Evolutionary conservation across 2,797 vertebrate species (phyloP).

Genomic region (Enteromius fasciolatus): DNA sequence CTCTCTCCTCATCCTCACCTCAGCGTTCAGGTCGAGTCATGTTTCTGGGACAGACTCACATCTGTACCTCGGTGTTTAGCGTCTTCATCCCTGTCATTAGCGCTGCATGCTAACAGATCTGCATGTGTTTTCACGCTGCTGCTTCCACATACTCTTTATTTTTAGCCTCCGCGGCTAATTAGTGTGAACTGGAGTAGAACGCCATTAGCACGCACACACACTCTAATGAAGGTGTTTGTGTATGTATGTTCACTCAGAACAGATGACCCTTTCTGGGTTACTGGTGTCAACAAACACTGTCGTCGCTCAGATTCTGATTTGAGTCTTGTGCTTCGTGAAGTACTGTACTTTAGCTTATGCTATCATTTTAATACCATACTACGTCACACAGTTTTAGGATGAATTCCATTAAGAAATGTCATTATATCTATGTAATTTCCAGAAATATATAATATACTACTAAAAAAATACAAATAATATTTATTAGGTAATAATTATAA

Average conservation of each 20-base stretch:
- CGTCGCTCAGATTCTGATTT: neutral
- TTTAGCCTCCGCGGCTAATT: conserved; percentile 80
- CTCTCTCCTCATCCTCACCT: neutral
- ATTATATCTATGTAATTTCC: neutral
- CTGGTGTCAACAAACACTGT: neutral
- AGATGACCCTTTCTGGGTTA: neutral
- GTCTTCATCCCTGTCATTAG: conserved; percentile 71
- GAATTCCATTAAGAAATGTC: neutral
- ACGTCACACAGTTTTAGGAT: neutral
- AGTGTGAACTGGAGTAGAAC: conserved; percentile 79
- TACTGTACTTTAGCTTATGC: neutral
- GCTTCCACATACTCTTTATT: conserved; percentile 74
- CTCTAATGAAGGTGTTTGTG: conserved; percentile 16
- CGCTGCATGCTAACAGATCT: conserved; percentile 79
- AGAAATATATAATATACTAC: neutral
- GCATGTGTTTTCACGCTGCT: conserved; percentile 76
- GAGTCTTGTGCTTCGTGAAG: neutral
- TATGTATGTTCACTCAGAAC: conserved; percentile 77
- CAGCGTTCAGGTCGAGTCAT: neutral
- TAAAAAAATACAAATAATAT: no score
- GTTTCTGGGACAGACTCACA: neutral
- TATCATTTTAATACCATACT: neutral
- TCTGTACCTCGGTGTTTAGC: neutral
- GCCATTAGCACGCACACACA: conserved; percentile 71
- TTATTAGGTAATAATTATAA: no score